These are phyloP conservation scores for Argya squamiceps DNA, from an alignment of 2,797 vertebrate genomes.

Conservation along the genomic window DNA sequence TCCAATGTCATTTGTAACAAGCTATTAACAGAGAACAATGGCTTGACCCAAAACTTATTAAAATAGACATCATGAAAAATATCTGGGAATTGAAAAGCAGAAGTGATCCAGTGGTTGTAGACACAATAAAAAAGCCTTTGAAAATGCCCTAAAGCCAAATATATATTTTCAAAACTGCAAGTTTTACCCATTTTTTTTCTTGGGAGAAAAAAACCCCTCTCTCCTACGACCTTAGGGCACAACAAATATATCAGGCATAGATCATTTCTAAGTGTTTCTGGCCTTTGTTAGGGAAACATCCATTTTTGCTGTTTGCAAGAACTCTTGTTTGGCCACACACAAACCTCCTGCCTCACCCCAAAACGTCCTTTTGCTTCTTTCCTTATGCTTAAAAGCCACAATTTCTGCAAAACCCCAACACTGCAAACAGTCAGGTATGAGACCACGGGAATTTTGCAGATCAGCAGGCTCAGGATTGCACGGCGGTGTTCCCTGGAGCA, in stretches of 20 bases:
- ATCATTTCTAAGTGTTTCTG: constrained; percentile 61
- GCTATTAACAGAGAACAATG: not conserved
- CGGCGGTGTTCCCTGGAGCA: not conserved
- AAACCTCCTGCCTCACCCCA: not conserved
- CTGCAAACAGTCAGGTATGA: not conserved
- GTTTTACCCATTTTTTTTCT: constrained; percentile 34
- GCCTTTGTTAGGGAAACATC: constrained; percentile 53
- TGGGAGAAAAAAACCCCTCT: not conserved
- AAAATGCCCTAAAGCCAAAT: constrained; percentile 70
- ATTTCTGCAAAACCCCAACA: not conserved
- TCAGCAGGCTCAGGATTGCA: not conserved
- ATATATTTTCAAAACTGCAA: constrained; percentile 64
- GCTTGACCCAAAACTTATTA: constrained; percentile 55
- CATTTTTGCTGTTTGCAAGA: constrained; percentile 29
- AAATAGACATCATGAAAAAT: constrained; percentile 73
- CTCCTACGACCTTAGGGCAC: constrained; percentile 39
- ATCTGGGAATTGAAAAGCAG: constrained; percentile 52
- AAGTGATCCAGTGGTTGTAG: constrained; percentile 51
- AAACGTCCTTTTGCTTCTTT: not conserved
- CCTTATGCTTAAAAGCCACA: not conserved
- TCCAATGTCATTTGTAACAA: not conserved
- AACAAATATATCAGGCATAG: constrained; percentile 35
- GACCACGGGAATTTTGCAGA: not conserved
- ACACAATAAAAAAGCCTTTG: constrained; percentile 72
- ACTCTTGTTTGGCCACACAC: not conserved